phyloP scores from a whole-genome alignment of 1,140 invertebrate genomes.

The Hyposmocoma kahamanoa region DNA sequence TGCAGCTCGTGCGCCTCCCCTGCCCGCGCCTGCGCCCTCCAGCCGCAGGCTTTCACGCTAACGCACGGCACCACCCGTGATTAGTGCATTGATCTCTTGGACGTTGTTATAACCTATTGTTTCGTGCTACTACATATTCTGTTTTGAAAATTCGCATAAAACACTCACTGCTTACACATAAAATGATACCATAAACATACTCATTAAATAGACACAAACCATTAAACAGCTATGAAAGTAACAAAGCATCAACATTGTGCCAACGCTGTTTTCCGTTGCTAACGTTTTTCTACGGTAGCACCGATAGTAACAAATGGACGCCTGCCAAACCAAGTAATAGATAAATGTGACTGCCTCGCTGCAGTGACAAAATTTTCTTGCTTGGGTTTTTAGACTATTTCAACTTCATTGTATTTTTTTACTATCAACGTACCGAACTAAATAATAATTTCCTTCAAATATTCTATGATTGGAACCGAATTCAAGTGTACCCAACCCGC shows the following conservation, averaged over 20 bases:
- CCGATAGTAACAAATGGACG: constrained; percentile 10
- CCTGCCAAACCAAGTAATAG: constrained; percentile 16
- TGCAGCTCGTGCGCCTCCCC: constrained; percentile 1
- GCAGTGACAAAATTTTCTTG: neutral
- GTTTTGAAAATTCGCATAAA: no score
- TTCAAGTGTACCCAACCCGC: neutral
- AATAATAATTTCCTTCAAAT: no score
- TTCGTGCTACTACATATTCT: no score
- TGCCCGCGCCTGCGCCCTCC: neutral
- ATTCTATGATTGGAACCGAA: no score
- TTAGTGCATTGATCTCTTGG: constrained; percentile 1
- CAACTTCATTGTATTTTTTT: neutral
- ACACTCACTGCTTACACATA: no score
- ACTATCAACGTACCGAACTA: neutral
- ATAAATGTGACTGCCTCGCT: constrained; percentile 19
- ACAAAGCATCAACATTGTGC: neutral
- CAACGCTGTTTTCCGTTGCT: neutral
- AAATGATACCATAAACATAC: no score
- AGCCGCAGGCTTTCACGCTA: neutral
- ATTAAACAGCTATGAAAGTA: neutral
- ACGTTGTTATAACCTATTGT: no score
- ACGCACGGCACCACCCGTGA: constrained; percentile 3
- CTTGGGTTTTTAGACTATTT: no score
- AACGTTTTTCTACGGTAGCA: neutral
- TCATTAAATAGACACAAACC: no score